Percentiles rank a stretch among this genome's conserved stretches.
phyloP scores from a whole-genome alignment of 1,140 invertebrate species.

The Planococcus citri region DNA sequence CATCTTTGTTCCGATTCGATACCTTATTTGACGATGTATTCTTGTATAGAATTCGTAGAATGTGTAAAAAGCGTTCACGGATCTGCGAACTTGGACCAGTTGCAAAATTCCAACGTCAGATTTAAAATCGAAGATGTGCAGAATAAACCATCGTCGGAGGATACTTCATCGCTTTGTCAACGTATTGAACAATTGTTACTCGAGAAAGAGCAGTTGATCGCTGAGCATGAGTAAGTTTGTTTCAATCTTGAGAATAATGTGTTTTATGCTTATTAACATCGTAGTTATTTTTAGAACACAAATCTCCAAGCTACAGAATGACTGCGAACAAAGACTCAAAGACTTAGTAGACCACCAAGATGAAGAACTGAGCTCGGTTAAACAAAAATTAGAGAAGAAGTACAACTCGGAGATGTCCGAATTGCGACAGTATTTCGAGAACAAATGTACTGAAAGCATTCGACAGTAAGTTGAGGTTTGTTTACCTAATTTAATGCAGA shows the following conservation, averaged over 20 bases:
- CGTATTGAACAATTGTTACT: background rate
- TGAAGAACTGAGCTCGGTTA: background rate
- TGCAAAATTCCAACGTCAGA: background rate
- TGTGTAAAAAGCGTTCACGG: background rate
- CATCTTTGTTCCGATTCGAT: background rate
- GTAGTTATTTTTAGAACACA: background rate
- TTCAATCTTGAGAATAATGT: background rate
- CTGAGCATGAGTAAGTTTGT: background rate
- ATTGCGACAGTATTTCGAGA: background rate
- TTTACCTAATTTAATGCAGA: background rate
- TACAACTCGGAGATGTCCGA: slow-evolving; percentile 9
- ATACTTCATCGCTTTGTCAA: background rate
- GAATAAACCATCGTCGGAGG: background rate
- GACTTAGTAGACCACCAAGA: background rate
- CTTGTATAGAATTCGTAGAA: background rate
- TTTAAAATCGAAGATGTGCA: background rate
- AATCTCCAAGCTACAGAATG: background rate
- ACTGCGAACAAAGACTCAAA: background rate
- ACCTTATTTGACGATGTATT: background rate
- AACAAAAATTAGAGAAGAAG: background rate
- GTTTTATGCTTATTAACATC: background rate
- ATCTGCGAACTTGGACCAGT: background rate
- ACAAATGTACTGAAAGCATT: background rate
- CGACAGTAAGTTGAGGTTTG: background rate
- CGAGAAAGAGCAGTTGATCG: background rate